Evolutionary conservation across 2,113 vertebrate species (phyloP), one percentile per base, ranked within the genome.

Genomic region (Colaptes auratus): DNA sequence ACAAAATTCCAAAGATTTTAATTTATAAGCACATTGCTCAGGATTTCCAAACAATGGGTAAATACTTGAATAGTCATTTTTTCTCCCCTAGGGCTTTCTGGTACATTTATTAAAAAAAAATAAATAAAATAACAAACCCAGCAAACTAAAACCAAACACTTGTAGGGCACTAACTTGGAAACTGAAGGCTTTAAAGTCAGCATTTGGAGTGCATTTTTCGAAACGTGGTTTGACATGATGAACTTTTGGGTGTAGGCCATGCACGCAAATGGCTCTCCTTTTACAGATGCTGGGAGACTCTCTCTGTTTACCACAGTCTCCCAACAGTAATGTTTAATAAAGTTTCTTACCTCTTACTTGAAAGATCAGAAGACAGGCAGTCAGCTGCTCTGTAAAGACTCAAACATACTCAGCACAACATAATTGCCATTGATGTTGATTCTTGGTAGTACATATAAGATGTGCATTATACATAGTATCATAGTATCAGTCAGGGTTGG

Each of bases 151-250:
- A 23, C 24, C 79, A 92, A 81, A 92, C 75, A 90, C 85, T 46
- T 73, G 25, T 67, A 48, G 81, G 74, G 82, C 55, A 76, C 74
- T 67, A 86, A 82, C 46, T 93, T 93, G 84, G 78, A 94, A 94
- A 89, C 73, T 48, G 56, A 88, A 84, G 48, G 53, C 76, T 96
- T 96, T 88, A 59, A 89, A 96, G 88, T 83, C 73, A 91, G 85
- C 86, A 64, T 53, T 96, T 90, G 59, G 86, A 93, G 70, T 8
- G 42, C 33, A 42, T 90, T 95, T 96, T 97, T 81, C 91, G 94
- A 95, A 87, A 86, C 92, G 87, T 95, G 92, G 87, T 92, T 96
- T 95, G 89, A 83, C 88, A 58, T 31, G 50, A 83, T 69, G 78
- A 93, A 86, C 89, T 71, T 85, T 80, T 83, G 91, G 82, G 72